Conservation (phyloP, 2,888 invertebrate species). For the Papilio elwesi region DNA sequence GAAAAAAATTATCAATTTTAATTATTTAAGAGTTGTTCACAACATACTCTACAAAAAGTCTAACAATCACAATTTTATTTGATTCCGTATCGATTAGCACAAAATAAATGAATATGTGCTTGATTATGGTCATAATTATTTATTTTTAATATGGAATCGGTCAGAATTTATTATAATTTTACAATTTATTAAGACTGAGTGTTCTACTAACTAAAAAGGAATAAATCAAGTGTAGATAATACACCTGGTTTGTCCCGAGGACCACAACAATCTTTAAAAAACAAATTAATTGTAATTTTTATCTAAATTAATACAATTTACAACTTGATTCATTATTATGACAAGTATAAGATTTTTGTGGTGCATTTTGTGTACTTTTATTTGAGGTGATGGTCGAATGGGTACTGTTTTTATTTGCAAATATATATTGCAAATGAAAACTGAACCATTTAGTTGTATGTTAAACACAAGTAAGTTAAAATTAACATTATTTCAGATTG, state of each 20-base stretch:
- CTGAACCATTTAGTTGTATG: constrained; percentile 65
- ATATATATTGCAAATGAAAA: constrained; percentile 30
- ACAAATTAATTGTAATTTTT: background rate
- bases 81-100: constrained; percentile 47
- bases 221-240: constrained; percentile 49
- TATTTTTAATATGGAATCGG: constrained; percentile 33
- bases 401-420: constrained; percentile 47
- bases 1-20: background rate
- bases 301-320: background rate
- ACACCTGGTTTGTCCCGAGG: constrained; percentile 29
- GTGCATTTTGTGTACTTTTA: constrained; percentile 47
- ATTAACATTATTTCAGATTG: constrained; percentile 53
- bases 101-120: constrained; percentile 42
- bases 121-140: constrained; percentile 39
- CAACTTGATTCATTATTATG: background rate
- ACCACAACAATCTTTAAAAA: constrained; percentile 26
- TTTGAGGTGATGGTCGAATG: constrained; percentile 72
- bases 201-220: constrained; percentile 65
- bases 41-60: constrained; percentile 44
- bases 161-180: constrained; percentile 28
- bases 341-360: constrained; percentile 50
- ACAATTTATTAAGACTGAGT: constrained; percentile 61
- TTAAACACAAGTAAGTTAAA: constrained; percentile 63
- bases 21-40: constrained; percentile 31
- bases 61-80: constrained; percentile 45